These are phyloP conservation scores for Machaerirhynchus nigripectus DNA, from an alignment of 2,113 vertebrate species.

Conservation along the genomic window DNA sequence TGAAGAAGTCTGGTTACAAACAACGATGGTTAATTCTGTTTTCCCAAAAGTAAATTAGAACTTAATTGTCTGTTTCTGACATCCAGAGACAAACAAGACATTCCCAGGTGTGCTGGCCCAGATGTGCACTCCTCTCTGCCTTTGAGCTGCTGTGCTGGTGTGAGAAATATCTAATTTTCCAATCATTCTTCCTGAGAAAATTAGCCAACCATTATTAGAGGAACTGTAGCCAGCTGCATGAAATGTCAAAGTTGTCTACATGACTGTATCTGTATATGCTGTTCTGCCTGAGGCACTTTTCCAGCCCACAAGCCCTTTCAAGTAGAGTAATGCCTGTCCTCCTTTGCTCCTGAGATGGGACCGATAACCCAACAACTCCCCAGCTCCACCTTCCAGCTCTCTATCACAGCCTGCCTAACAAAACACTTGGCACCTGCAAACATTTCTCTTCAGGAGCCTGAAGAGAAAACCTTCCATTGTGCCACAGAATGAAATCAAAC, in stretches of 20 bases:
- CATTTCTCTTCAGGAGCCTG: background rate
- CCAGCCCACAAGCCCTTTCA: background rate
- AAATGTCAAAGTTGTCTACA: background rate
- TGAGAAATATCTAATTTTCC: background rate
- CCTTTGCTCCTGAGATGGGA: background rate
- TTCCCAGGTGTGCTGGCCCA: background rate
- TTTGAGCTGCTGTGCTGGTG: background rate
- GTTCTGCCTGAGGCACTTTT: background rate
- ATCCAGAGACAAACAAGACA: background rate
- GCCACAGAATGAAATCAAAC: conserved; percentile 15
- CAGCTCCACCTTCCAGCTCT: background rate
- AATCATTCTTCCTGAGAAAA: background rate
- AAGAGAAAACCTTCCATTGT: background rate
- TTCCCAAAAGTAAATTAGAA: background rate
- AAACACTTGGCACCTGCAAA: background rate
- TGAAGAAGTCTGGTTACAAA: background rate
- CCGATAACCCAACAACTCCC: background rate
- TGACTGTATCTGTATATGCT: background rate
- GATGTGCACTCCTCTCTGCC: background rate
- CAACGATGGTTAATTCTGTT: background rate
- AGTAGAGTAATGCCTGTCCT: background rate
- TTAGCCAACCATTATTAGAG: background rate
- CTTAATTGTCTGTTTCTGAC: background rate
- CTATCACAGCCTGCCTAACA: background rate
- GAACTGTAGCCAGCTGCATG: background rate